A percentile compares a stretch with the other conserved stretches of the same genome.
Conservation (phyloP, 2,888 invertebrate species). For the Branchipolynoe longqiensis region DNA sequence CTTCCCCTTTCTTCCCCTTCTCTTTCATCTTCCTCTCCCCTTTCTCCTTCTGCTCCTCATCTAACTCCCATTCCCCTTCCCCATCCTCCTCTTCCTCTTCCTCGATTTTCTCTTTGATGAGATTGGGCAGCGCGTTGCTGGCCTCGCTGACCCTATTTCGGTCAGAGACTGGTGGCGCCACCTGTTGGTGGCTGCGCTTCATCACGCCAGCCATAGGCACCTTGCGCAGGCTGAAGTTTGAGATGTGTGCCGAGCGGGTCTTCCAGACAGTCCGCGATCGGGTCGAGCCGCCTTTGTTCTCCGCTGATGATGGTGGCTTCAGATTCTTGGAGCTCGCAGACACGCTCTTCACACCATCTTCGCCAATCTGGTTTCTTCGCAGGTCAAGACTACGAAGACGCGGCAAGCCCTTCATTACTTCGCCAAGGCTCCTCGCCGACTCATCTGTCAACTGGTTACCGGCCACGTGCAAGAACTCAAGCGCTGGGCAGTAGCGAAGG, state of each 20-base stretch:
- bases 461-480: conserved; percentile 66
- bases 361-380: conserved; percentile 64
- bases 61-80: background rate
- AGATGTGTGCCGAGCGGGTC: conserved; percentile 60
- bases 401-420: conserved; percentile 59
- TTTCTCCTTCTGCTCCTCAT: too few relatives aligned
- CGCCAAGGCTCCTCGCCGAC: conserved; percentile 56
- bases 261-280: conserved; percentile 61
- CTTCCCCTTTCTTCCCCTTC: too few relatives aligned
- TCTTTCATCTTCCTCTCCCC: too few relatives aligned
- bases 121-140: background rate
- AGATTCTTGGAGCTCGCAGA: conserved; percentile 56
- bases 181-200: conserved; percentile 57
- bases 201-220: conserved; percentile 60
- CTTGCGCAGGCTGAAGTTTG: conserved; percentile 65
- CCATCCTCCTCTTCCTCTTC: conserved; percentile 50
- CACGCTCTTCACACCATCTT: conserved; percentile 61
- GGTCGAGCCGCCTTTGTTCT: conserved; percentile 51
- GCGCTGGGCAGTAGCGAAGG: conserved; percentile 64
- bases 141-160: background rate
- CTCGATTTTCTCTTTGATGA: conserved; percentile 32
- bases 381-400: conserved; percentile 65
- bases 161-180: background rate
- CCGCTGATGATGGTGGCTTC: conserved; percentile 55
- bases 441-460: conserved; percentile 65